Percentiles rank a stretch among this genome's conserved stretches.
Evolutionary conservation across 2,888 invertebrate species (phyloP).

Genomic region (Pemphredon lugubris): DNA sequence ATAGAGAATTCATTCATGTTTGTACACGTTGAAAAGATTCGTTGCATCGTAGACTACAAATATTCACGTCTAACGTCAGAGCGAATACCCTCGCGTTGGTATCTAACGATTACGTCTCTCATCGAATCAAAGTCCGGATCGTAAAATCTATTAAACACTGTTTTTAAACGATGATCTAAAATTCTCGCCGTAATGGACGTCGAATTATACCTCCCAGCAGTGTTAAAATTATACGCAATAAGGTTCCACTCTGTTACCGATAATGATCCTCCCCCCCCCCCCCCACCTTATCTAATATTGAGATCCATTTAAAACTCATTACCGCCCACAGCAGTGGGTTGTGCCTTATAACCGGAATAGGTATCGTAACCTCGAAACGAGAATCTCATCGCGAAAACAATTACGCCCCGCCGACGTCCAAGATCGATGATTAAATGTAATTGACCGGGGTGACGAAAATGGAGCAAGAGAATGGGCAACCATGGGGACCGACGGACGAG

Average conservation of each 20-base stretch:
- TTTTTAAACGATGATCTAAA: too few relatives aligned
- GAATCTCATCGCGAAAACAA: too few relatives aligned
- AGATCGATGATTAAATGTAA: too few relatives aligned
- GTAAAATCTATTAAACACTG: too few relatives aligned
- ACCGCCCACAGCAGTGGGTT: conserved; percentile 20
- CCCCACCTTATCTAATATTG: conserved; percentile 40
- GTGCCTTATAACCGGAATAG: neutral
- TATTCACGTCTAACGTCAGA: neutral
- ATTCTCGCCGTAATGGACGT: too few relatives aligned
- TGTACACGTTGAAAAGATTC: neutral
- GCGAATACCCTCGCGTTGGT: too few relatives aligned
- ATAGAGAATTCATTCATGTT: neutral
- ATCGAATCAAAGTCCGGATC: too few relatives aligned
- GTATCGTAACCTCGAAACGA: conserved; percentile 2
- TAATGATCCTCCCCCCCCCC: conserved; percentile 37
- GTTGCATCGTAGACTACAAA: neutral
- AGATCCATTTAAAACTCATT: conserved; percentile 46
- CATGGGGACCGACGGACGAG: conserved; percentile 7
- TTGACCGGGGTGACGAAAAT: neutral
- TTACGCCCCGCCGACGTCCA: too few relatives aligned
- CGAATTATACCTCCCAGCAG: conserved; percentile 18
- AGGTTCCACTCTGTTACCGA: conserved; percentile 25
- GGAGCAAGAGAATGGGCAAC: neutral
- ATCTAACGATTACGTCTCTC: too few relatives aligned
- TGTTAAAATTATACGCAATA: conserved; percentile 34